phyloP scores from a whole-genome alignment of 64 coral and sea anemone genomes.

The Porites australiensis region DNA sequence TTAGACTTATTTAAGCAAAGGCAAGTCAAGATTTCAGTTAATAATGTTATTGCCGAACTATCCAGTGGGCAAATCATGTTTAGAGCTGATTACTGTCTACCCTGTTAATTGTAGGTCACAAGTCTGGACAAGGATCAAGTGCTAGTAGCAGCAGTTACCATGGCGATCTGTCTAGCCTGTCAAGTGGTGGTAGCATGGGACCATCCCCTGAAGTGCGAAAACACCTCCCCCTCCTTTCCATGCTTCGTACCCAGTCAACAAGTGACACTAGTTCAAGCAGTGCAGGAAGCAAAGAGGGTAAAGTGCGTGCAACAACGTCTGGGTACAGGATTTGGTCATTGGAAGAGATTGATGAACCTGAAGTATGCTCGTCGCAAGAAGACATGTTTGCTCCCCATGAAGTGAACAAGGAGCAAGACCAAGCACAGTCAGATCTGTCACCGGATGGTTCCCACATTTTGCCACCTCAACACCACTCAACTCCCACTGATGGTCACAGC shows the following conservation, averaged over 20 bases:
- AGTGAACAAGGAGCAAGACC: slow-evolving; percentile 1
- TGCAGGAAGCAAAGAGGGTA: slow-evolving; percentile 47
- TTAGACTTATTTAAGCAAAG: too few relatives aligned
- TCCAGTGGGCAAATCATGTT: too few relatives aligned
- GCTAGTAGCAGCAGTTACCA: slow-evolving; percentile 70
- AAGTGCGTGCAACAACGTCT: background rate
- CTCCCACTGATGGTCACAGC: slow-evolving; percentile 57
- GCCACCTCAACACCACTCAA: slow-evolving; percentile 65
- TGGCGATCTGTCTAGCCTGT: slow-evolving; percentile 55
- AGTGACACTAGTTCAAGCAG: slow-evolving; percentile 72
- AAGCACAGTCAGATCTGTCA: slow-evolving; percentile 1
- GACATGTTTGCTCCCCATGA: slow-evolving; percentile 73
- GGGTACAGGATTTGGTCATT: slow-evolving; percentile 5
- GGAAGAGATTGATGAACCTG: background rate
- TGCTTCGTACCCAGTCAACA: slow-evolving; percentile 45
- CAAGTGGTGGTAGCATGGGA: slow-evolving; percentile 40
- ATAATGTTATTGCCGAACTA: too few relatives aligned
- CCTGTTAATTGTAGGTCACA: background rate
- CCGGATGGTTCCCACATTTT: background rate
- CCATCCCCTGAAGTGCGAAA: slow-evolving; percentile 38
- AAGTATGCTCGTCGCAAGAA: slow-evolving; percentile 74
- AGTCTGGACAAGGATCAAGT: slow-evolving; percentile 29
- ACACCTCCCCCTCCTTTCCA: slow-evolving; percentile 3
- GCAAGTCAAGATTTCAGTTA: too few relatives aligned
- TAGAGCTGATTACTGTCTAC: too few relatives aligned